Base-by-base conservation (phyloP, 2,888 invertebrate genomes). In the Blera fallax region DNA sequence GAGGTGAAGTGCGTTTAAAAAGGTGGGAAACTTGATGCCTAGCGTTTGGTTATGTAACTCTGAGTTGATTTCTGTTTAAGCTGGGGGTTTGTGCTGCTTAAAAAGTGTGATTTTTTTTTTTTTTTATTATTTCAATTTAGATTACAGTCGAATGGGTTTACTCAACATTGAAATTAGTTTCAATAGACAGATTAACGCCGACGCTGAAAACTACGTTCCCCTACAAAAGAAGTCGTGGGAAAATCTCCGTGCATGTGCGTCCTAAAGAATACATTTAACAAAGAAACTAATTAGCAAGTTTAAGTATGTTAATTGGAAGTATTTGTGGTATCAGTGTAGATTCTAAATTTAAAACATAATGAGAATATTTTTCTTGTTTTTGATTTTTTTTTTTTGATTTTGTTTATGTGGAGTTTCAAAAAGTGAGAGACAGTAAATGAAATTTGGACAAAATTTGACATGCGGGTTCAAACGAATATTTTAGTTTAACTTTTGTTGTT, bases 151-250 rank as follows among this genome's bases (percentile, higher is more conserved):
- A 72, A 78, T 77, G 52, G 16, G 65, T 43, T 60, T 52, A 60
- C 58, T 72, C 78, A 72, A 78, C 65, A 45, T 65, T 82, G 43
- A 82, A 82, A 78, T 77, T 64, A 72, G 43, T 72, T 72, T 54
- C 18, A 56, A 77, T 34, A 82, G 60, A 72, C 52, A 60, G 58
- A 72, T 82, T 65, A 65, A 77, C 70, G 65, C 70, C 77, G 32
- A 69, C 81, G 43, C 65, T 34, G 64, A 24, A n/a, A 50, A 37
- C 10, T 45, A 34, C 8, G 48, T 32, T 34, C 11, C 11, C 10
- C 32, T 32, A 65, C 7, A 50, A 34, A 18, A 50, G 16, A 29
- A 50, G n/a, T 24, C 67, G 50, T 72, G 72, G 48, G 72, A 72
- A 60, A 27, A 11, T 50, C 16, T 37, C 16, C 45, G n/a, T n/a